Evolutionary conservation across 2,888 invertebrate species (phyloP).

Genomic region (Acleris emargana): DNA sequence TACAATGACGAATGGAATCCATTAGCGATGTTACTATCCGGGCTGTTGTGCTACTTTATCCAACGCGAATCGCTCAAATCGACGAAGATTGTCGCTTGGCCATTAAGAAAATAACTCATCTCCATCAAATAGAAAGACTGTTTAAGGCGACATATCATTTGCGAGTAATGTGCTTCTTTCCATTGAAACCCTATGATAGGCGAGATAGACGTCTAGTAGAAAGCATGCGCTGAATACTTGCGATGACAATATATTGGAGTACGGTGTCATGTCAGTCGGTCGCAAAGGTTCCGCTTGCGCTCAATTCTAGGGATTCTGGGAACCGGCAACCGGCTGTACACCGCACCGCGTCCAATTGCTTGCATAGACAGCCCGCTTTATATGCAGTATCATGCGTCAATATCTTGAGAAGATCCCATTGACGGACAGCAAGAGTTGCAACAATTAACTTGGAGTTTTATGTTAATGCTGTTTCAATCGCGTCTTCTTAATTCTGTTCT

Average conservation of each 20-base stretch:
- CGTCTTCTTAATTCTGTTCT: no score
- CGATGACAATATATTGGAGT: slow-evolving; percentile 33
- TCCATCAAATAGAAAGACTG: slow-evolving; percentile 17
- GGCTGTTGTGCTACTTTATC: slow-evolving; percentile 37
- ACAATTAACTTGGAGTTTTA: neutral
- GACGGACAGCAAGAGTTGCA: slow-evolving; percentile 6
- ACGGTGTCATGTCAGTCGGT: slow-evolving; percentile 69
- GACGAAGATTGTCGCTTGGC: slow-evolving; percentile 36
- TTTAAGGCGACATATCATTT: slow-evolving; percentile 32
- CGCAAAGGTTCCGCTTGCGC: slow-evolving; percentile 68
- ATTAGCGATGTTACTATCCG: slow-evolving; percentile 39
- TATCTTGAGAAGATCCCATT: slow-evolving; percentile 15
- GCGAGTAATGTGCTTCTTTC: slow-evolving; percentile 31
- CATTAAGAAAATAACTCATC: slow-evolving; percentile 36
- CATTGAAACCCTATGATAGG: slow-evolving; percentile 15
- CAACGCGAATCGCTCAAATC: slow-evolving; percentile 35
- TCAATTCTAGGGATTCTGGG: slow-evolving; percentile 61
- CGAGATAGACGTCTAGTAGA: slow-evolving; percentile 27
- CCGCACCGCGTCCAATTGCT: slow-evolving; percentile 16
- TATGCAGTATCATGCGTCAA: slow-evolving; percentile 17
- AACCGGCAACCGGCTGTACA: slow-evolving; percentile 47
- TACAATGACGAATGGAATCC: slow-evolving; percentile 44
- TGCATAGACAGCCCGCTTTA: slow-evolving; percentile 23
- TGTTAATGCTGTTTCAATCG: slow-evolving; percentile 38
- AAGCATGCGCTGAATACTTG: slow-evolving; percentile 36